A percentile compares a stretch with the other conserved stretches of the same genome.
Conservation (phyloP, 2,113 vertebrate species). For the Rousettus leschenaultii region DNA sequence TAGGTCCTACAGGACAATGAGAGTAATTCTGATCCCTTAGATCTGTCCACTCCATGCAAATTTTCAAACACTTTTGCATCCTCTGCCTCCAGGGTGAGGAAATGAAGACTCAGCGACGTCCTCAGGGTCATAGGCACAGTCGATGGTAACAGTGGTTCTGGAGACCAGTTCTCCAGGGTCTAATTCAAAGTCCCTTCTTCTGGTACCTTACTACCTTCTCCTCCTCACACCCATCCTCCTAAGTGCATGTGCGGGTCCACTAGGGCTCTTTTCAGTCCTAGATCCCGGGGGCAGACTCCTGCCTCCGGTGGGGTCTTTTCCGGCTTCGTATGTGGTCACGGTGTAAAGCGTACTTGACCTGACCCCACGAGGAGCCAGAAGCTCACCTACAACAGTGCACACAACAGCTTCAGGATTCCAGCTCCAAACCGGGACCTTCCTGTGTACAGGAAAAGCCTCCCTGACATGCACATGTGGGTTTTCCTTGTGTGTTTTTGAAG, state of each 20-base stretch:
- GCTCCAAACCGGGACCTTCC: rapidly evolving
- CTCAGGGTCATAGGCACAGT: not conserved
- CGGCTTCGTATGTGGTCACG: not conserved
- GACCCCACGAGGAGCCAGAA: rapidly evolving
- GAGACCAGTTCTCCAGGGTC: not conserved
- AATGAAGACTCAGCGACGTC: not conserved
- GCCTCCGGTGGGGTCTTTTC: not conserved
- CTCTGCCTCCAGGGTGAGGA: not conserved
- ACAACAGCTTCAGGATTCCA: not conserved
- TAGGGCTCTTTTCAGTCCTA: not conserved
- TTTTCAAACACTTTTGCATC: too few relatives aligned
- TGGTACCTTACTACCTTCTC: rapidly evolving
- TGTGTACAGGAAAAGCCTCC: rapidly evolving
- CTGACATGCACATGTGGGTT: rapidly evolving
- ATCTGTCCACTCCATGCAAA: not conserved
- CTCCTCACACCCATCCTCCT: not conserved
- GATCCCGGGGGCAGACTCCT: not conserved
- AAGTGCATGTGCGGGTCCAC: rapidly evolving
- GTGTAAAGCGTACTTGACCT: not conserved
- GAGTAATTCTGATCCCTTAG: not conserved
- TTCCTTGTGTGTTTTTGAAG: not conserved
- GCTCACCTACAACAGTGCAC: not conserved
- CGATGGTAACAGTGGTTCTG: not conserved
- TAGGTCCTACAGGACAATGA: too few relatives aligned
- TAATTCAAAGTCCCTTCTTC: rapidly evolving